Evolutionary conservation across 2,113 vertebrate species (phyloP).

Genomic region (Cyanoderma ruficeps): DNA sequence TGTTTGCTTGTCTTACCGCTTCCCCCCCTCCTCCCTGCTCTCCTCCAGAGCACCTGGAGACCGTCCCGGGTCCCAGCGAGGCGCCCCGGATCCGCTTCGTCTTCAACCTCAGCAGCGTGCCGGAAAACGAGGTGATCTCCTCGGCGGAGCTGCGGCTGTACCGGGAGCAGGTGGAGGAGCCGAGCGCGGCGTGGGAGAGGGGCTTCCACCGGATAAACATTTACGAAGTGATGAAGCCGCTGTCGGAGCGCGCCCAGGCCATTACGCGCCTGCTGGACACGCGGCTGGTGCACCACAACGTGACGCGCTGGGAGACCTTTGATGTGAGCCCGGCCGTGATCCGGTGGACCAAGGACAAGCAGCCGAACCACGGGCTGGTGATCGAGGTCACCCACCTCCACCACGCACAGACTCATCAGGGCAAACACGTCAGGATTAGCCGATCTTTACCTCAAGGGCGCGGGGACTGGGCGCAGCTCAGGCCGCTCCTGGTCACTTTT

Average conservation of each 20-base stretch:
- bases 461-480: conserved; percentile 92
- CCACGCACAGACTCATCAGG: conserved; percentile 80
- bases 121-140: conserved; percentile 92
- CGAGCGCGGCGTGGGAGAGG: conserved; percentile 63
- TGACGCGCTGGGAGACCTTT: conserved; percentile 93
- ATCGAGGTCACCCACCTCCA: conserved; percentile 91
- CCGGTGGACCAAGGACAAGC: conserved; percentile 91
- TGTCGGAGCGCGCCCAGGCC: conserved; percentile 77
- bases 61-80: conserved; percentile 73
- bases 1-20: neutral
- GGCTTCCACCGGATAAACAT: conserved; percentile 94
- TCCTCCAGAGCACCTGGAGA: conserved; percentile 90
- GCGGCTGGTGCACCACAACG: conserved; percentile 90
- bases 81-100: conserved; percentile 82
- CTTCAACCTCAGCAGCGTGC: conserved; percentile 98
- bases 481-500: conserved; percentile 96
- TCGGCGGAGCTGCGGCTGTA: conserved; percentile 94
- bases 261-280: conserved; percentile 97
- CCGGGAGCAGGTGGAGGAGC: conserved; percentile 84
- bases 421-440: conserved; percentile 91
- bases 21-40: neutral
- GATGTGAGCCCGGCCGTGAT: conserved; percentile 96
- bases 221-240: conserved; percentile 94
- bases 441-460: conserved; percentile 87
- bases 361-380: conserved; percentile 92